phyloP scores from a whole-genome alignment of 2,888 invertebrate genomes.

The Leptinotarsa tumamoca region DNA sequence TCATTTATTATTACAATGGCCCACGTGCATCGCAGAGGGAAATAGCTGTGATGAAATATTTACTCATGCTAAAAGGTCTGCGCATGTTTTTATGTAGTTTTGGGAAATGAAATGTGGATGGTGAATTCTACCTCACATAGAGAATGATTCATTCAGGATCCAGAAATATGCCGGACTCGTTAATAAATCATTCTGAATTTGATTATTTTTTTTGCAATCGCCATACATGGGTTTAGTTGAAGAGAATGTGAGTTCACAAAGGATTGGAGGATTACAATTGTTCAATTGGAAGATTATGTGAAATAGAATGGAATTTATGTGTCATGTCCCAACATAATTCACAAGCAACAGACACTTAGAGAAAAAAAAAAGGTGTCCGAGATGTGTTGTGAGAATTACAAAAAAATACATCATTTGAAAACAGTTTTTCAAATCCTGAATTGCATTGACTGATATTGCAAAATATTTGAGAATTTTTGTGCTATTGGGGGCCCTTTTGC shows the following conservation, averaged over 20 bases:
- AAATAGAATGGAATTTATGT: too few relatives aligned
- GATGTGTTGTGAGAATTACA: too few relatives aligned
- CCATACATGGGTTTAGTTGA: neutral
- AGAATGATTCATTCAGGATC: conserved; percentile 5
- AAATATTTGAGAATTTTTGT: too few relatives aligned
- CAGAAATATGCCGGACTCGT: conserved; percentile 3
- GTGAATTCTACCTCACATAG: neutral
- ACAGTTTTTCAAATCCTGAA: too few relatives aligned
- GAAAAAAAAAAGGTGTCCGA: too few relatives aligned
- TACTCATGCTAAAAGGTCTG: conserved; percentile 4
- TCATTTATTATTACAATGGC: conserved; percentile 2
- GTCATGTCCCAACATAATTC: too few relatives aligned
- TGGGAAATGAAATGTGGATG: conserved; percentile 4
- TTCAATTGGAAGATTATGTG: neutral
- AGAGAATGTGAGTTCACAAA: neutral
- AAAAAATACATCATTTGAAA: too few relatives aligned
- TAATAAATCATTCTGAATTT: conserved; percentile 2
- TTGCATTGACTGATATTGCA: too few relatives aligned
- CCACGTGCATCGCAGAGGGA: neutral
- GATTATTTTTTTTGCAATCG: conserved; percentile 2
- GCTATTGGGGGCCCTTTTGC: too few relatives aligned
- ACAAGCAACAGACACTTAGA: too few relatives aligned
- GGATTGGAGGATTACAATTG: neutral
- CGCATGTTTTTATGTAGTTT: neutral
- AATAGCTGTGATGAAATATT: conserved; percentile 2